A percentile compares a stretch with the other conserved stretches of the same genome.
These are phyloP conservation scores for Gavia stellata DNA, from an alignment of 2,113 vertebrate genomes.

Conservation along the genomic window DNA sequence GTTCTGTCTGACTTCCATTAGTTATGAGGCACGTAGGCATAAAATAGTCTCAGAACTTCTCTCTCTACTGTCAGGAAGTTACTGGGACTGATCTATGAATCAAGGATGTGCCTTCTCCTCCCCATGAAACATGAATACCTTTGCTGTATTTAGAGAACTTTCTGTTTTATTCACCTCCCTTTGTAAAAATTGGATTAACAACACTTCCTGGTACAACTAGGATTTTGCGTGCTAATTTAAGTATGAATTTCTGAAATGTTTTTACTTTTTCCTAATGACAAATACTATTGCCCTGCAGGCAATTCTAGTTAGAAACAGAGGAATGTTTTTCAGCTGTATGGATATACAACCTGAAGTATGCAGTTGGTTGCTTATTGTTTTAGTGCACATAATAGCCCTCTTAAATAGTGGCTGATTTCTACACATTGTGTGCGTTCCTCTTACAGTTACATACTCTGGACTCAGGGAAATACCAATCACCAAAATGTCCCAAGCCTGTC, in stretches of 20 bases:
- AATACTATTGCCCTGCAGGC: neutral
- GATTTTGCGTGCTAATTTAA: neutral
- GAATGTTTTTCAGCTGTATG: neutral
- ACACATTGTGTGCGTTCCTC: rapidly evolving
- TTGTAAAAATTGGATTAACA: neutral
- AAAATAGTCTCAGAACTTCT: neutral
- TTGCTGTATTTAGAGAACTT: neutral
- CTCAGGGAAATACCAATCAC: neutral
- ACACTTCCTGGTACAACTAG: neutral
- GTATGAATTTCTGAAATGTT: neutral
- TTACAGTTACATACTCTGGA: neutral
- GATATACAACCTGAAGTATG: neutral
- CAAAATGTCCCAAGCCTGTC: neutral
- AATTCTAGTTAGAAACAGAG: neutral
- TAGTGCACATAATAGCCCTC: neutral
- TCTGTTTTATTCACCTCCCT: neutral
- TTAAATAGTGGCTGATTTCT: neutral
- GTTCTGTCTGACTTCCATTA: neutral
- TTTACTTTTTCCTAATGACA: neutral
- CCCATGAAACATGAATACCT: neutral
- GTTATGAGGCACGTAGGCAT: neutral
- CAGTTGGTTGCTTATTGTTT: neutral
- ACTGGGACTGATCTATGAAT: neutral
- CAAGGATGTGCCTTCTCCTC: neutral
- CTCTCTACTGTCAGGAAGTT: neutral